Conservation (phyloP, 2,797 vertebrate genomes). For the Aythya fuligula region DNA sequence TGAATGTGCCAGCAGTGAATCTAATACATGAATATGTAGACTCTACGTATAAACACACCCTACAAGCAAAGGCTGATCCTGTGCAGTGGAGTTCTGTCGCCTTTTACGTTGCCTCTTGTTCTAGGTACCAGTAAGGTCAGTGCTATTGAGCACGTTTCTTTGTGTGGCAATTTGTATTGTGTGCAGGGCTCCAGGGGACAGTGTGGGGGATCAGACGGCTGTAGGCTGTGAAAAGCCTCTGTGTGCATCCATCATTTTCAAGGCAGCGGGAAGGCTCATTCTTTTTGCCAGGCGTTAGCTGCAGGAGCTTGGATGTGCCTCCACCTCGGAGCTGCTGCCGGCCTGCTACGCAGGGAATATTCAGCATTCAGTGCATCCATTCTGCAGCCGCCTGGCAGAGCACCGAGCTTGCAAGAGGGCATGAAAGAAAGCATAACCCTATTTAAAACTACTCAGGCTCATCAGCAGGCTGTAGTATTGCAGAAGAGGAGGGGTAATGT, state of each 20-base stretch:
- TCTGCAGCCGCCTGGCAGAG: slow-evolving; percentile 30
- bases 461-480: neutral
- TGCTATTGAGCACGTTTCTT: neutral
- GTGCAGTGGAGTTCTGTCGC: neutral
- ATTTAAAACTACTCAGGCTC: slow-evolving; percentile 1
- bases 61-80: neutral
- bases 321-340: neutral
- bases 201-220: neutral
- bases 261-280: slow-evolving; percentile 16
- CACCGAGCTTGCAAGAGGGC: neutral
- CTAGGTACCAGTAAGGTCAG: neutral
- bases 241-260: slow-evolving; percentile 20
- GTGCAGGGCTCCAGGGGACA: neutral
- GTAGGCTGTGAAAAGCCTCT: neutral
- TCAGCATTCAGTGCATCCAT: neutral
- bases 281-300: slow-evolving; percentile 12
- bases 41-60: neutral
- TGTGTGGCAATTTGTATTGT: neutral
- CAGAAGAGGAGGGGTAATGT: neutral
- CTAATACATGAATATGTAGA: neutral
- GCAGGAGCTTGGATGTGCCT: slow-evolving; percentile 1
- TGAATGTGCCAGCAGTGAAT: neutral
- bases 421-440: neutral
- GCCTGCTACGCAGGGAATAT: neutral
- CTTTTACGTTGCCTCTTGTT: neutral